These are phyloP conservation scores for Rhabdophis nuchalis DNA, from an alignment of 2,797 vertebrate genomes.

Conservation along the genomic window DNA sequence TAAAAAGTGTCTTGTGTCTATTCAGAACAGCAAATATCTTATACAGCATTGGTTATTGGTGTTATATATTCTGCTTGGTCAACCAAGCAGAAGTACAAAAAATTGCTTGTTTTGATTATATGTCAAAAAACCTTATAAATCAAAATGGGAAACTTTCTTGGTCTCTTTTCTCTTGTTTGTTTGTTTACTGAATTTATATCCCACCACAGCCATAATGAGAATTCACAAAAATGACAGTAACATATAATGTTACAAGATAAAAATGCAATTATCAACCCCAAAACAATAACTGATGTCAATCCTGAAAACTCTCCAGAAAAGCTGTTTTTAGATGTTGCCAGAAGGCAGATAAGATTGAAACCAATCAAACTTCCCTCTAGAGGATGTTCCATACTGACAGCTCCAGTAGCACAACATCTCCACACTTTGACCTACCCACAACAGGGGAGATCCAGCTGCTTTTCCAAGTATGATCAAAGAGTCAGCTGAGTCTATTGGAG, in stretches of 20 bases:
- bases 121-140: background rate
- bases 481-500: background rate
- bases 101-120: background rate
- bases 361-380: background rate
- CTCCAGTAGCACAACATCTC: background rate
- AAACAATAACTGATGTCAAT: background rate
- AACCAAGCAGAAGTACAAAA: background rate
- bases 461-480: background rate
- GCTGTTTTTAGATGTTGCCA: background rate
- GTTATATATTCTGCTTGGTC: background rate
- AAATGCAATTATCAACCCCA: background rate
- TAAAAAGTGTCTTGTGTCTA: constrained; percentile 43
- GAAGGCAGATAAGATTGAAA: background rate
- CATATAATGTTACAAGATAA: background rate
- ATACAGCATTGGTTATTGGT: background rate
- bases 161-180: background rate
- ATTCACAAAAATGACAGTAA: background rate
- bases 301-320: background rate
- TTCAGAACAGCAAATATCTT: constrained; percentile 31
- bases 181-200: background rate
- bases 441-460: background rate
- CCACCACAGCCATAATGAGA: background rate
- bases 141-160: background rate
- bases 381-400: background rate
- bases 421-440: background rate